phyloP scores from a whole-genome alignment of 2,888 invertebrate species.

The Netelia melanura region DNA sequence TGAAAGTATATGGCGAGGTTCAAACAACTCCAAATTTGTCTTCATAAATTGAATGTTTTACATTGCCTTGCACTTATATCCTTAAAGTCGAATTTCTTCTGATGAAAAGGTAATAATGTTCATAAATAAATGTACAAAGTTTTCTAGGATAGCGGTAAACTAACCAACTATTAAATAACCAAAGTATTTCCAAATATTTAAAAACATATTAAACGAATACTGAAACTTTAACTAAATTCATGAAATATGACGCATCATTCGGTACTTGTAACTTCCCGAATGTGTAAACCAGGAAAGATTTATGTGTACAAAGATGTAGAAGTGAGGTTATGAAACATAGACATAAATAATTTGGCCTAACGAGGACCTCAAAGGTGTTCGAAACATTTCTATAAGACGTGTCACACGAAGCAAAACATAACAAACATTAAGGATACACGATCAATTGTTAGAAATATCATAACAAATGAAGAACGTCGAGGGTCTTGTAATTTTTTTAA shows the following conservation, averaged over 20 bases:
- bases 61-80: too few relatives aligned
- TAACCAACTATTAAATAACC: too few relatives aligned
- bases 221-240: neutral
- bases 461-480: neutral
- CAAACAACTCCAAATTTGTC: too few relatives aligned
- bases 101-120: too few relatives aligned
- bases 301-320: neutral
- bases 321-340: constrained; percentile 14
- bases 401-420: neutral
- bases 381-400: neutral
- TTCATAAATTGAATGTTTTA: too few relatives aligned
- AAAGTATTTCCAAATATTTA: too few relatives aligned
- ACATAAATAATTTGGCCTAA: constrained; percentile 2
- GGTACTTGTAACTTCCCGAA: neutral
- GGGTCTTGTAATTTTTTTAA: neutral
- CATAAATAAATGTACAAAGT: too few relatives aligned
- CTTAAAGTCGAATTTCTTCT: too few relatives aligned
- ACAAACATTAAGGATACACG: neutral
- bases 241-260: neutral
- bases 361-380: neutral
- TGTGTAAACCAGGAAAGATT: neutral
- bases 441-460: neutral
- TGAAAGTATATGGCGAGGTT: too few relatives aligned
- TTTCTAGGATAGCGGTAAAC: too few relatives aligned
- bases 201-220: too few relatives aligned